These are phyloP conservation scores for Drosophila chauvacae DNA, from an alignment of 1,140 invertebrate genomes.

Conservation along the genomic window DNA sequence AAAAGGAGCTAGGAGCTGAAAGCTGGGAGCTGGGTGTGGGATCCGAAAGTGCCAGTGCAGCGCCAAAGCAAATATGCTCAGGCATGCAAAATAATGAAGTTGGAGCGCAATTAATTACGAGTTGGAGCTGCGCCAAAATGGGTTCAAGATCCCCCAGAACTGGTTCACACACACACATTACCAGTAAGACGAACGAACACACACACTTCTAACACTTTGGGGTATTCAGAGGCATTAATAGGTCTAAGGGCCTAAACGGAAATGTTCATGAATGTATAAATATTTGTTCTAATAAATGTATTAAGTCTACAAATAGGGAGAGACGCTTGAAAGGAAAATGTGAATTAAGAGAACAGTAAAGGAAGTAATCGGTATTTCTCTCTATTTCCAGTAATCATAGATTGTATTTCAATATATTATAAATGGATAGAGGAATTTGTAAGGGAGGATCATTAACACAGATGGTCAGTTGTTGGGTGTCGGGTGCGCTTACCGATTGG, in stretches of 20 bases:
- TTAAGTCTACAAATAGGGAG: too few species aligned
- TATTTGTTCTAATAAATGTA: not conserved
- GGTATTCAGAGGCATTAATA: constrained; percentile 5
- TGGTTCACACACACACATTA: constrained; percentile 2
- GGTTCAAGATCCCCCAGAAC: constrained; percentile 31
- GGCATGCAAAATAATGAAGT: constrained; percentile 81
- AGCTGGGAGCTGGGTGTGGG: not conserved
- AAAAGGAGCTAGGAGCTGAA: not conserved
- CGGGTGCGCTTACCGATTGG: too few species aligned
- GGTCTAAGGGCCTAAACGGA: not conserved
- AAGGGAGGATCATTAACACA: too few species aligned
- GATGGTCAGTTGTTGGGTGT: too few species aligned
- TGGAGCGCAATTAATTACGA: constrained; percentile 79
- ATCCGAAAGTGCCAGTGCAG: constrained; percentile 5
- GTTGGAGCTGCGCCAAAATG: constrained; percentile 42
- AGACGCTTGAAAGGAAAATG: not conserved
- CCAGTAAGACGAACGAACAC: not conserved
- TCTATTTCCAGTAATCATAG: too few species aligned
- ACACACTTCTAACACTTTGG: not conserved
- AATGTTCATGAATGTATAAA: not conserved
- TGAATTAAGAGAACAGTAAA: too few species aligned
- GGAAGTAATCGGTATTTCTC: too few species aligned
- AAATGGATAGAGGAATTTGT: too few species aligned
- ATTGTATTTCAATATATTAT: too few species aligned
- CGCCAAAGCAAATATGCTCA: constrained; percentile 61